Base-by-base conservation (phyloP, 2,113 vertebrate species). In the Hemibagrus wyckioides region DNA sequence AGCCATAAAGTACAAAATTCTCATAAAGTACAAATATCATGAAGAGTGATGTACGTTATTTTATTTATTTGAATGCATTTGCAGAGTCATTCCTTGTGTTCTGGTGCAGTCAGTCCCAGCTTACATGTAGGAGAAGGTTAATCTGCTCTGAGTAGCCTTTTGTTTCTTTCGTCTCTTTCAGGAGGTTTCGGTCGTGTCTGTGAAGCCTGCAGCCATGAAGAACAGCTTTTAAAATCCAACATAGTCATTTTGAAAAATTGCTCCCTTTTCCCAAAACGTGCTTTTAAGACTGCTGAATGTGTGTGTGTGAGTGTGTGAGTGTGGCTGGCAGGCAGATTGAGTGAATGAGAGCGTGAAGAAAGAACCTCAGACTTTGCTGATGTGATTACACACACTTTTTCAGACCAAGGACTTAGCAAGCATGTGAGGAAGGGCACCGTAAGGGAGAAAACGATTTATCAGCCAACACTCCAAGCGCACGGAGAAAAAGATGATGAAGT, bases 391-490 rank as follows among this genome's bases (percentile, higher is more conserved):
- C 90, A 91, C 87, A 91, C 87, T 84, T 90, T 85, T 63, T 63
- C 69, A 89, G 80, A 81, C 82, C 50, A 57, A 77, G 80, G 88
- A 91, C 59, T 83, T 87, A 87, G 57, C 73, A 56, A 59, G 89
- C 69, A 88, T 80, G 54, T 65, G 86, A 82, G 84, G 52, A 87
- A 73, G 41, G 91, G 86, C 87, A 86, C 54, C 14, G 83, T 52
- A 89, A 90, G 88, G 89, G 87, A 92, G 86, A 94, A 89, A 90
- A 91, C 93, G 89, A 95, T 93, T 92, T 80, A 94, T 93, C 90
- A 90, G 90, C 1, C 67, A 81, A 84, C 88, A 91, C 89, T 91
- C 89, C 92, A 84, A 84, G 0, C 54, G 57, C 85, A 84, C 9
- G 90, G 86, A 89, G 88, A 88, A 91, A 90, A 79, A 75, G 82